Conservation (phyloP, 2,888 invertebrate genomes). For the Apodemia zela region DNA sequence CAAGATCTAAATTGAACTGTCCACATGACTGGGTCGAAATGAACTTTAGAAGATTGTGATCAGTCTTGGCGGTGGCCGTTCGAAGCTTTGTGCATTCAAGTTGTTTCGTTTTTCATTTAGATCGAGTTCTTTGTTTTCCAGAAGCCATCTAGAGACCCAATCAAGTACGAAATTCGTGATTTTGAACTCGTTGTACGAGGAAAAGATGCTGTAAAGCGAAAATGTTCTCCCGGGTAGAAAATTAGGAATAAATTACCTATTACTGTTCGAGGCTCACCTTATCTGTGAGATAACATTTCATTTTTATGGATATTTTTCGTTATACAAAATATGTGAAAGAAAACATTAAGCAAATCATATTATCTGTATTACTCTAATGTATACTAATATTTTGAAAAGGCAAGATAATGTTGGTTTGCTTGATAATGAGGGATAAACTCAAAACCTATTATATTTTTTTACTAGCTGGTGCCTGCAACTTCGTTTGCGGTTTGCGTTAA, state of each 20-base stretch:
- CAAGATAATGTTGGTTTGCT: too few species aligned
- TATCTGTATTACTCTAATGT: background rate
- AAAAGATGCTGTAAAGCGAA: conserved; percentile 47
- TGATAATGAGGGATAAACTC: too few species aligned
- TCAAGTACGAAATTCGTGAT: conserved; percentile 77
- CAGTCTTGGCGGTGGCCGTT: conserved; percentile 23
- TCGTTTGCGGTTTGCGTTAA: too few species aligned
- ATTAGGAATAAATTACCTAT: conserved; percentile 30
- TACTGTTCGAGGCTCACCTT: background rate
- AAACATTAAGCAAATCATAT: background rate
- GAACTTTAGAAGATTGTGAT: conserved; percentile 22
- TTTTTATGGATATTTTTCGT: background rate
- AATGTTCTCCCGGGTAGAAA: conserved; percentile 53
- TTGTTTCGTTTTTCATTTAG: conserved; percentile 39
- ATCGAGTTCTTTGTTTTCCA: conserved; percentile 55
- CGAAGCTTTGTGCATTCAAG: conserved; percentile 22
- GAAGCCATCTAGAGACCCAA: conserved; percentile 71
- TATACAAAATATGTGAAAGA: background rate
- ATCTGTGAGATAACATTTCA: background rate
- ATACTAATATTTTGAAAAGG: too few species aligned
- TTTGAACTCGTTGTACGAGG: conserved; percentile 39
- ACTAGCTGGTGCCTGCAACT: too few species aligned
- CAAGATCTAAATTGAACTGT: conserved; percentile 30
- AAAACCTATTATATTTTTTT: too few species aligned
- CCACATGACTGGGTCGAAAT: conserved; percentile 32